Evolutionary conservation across 2,888 invertebrate genomes (phyloP), one percentile per base, ranked within the genome.

Genomic region (Taphrorychus bicolor): DNA sequence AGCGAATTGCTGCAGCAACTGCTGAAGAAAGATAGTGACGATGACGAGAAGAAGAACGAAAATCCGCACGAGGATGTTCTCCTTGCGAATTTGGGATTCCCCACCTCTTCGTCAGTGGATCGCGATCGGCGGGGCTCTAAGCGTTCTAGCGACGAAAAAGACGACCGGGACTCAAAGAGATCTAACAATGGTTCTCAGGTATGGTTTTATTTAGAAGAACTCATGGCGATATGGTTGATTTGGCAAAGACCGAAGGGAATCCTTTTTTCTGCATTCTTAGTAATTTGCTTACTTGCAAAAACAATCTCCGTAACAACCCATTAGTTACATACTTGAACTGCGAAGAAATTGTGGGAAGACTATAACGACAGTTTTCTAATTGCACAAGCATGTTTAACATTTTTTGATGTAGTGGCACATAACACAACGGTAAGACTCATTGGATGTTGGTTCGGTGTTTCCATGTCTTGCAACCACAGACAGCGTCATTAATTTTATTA

Each of bases 71-170:
- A 84, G 32, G 86, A 87, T 74, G 80, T 83, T 24, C 76, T 87
- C n/a, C 77, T 87, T 61, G 80, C 83, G 65, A 85, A 84, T 76
- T 82, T 87, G 80, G 84, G 88, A 79, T 82, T 90, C 83, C 83
- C 87, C 3, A 84, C 86, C 21, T 85, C 86, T 11, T 85, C 88
- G n/a, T 84, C 86, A 14, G 53, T 22, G 9, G 56, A 19, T 23
- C n/a, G n/a, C n/a, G 83, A 81, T 59, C 79, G 82, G n/a, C 48
- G 83, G 32, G 81, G 80, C 18, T 84, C 87, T 60, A 90, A 90
- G 76, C 84, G 90, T 74, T 86, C 88, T 1, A 85, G 85, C 32
- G 89, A 89, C 68, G 89, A 89, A 69, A 84, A 85, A 2, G 87
- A 88, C 71, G 85, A 87, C 66, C 75, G 77, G 65, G 83, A 82